Base-by-base conservation (phyloP, 2,888 invertebrate species). In the Taenaris catops region DNA sequence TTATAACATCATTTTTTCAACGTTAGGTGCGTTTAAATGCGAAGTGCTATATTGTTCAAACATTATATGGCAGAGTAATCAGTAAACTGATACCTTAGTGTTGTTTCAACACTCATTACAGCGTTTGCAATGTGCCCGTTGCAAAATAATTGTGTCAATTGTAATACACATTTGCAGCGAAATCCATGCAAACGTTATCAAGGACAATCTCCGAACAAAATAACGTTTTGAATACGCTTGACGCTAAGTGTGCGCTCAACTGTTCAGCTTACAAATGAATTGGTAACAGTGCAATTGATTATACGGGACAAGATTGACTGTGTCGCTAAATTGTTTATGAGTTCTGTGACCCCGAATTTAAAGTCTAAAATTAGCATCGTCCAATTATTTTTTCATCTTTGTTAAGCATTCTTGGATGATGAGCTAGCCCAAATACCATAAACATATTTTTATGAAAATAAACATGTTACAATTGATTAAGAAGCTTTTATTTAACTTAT, bases 151-250 rank as follows among this genome's bases (percentile, higher is more conserved):
- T 51, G 48, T 48, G 44, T 38, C 54, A 55, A 70, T 64, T 70
- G 58, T 58, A 61, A 63, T 58, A 58, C n/a, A n/a, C 56, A 53
- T 53, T 48, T 44, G 44, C 50, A 48, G 49, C 53, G 49, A 49
- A 56, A 56, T 52, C 47, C 46, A 47, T 53, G 50, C 51, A 58
- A 60, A 58, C 58, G 53, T 55, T 54, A 45, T 51, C 66, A 69
- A 74, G 69, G 71, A 63, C 69, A 51, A 37, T 48, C 25, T 38
- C 27, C 9, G 28, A 27, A 35, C 36, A 29, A 26, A 40, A 31
- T 8, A 16, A 37, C 8, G 29, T 37, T 44, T 37, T 10, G 12
- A 44, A 21, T 26, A 27, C 31, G 18, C 17, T 10, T 11, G 29
- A 25, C 34, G 23, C 25, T 28, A 18, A 25, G 14, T 35, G 17